These are phyloP conservation scores for Esperia sulphurella DNA, from an alignment of 2,888 invertebrate species.

Conservation along the genomic window DNA sequence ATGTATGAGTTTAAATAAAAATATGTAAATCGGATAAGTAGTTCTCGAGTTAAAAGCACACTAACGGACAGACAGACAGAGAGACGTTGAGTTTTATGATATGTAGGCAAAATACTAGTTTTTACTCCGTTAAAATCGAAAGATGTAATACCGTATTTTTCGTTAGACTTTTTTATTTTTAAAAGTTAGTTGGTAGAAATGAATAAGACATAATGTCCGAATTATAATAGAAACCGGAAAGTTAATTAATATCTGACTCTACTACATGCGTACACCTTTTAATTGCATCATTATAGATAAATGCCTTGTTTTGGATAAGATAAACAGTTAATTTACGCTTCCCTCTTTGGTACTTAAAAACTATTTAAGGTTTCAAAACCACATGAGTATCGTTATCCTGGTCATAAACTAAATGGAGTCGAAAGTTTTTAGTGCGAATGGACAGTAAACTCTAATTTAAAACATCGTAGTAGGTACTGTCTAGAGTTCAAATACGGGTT, in stretches of 20 bases:
- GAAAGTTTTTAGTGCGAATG: constrained; percentile 25
- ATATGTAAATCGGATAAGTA: too few relatives aligned
- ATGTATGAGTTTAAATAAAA: too few relatives aligned
- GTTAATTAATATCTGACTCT: constrained; percentile 9
- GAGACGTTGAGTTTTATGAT: constrained; percentile 40
- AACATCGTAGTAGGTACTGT: too few relatives aligned
- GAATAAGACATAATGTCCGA: background rate
- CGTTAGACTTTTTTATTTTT: too few relatives aligned
- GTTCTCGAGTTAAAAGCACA: too few relatives aligned
- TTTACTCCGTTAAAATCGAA: too few relatives aligned
- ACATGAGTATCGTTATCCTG: constrained; percentile 34
- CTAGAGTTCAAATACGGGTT: too few relatives aligned
- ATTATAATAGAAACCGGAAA: background rate
- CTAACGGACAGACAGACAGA: too few relatives aligned
- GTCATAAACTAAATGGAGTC: constrained; percentile 45
- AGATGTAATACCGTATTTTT: too few relatives aligned
- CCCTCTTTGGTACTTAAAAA: constrained; percentile 44
- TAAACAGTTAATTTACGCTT: constrained; percentile 42
- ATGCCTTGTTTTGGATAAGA: constrained; percentile 46
- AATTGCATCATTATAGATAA: constrained; percentile 42
- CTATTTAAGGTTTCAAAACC: constrained; percentile 44
- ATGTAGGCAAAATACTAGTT: constrained; percentile 10
- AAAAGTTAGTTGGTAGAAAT: too few relatives aligned
- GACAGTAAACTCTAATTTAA: constrained; percentile 11
- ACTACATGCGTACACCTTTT: constrained; percentile 19